phyloP scores from a whole-genome alignment of 2,113 vertebrate genomes.

The Malurus elegans region DNA sequence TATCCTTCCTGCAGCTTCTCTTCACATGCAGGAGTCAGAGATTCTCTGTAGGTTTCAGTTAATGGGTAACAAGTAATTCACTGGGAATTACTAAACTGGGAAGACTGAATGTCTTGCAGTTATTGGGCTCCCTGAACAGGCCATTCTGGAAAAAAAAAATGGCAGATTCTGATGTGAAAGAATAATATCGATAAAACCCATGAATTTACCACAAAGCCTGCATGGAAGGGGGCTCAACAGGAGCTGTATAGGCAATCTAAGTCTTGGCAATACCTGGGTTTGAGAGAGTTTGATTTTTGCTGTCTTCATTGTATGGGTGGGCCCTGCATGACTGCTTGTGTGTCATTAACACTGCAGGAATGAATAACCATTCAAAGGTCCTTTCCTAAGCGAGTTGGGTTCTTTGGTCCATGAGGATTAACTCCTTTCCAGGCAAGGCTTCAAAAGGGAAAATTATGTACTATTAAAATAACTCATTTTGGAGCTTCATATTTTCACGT shows the following conservation, averaged over 20 bases:
- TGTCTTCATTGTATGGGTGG: not conserved
- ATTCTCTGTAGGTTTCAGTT: not conserved
- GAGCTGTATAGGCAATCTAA: not conserved
- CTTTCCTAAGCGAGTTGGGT: not conserved
- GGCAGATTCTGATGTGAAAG: accelerated
- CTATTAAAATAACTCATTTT: slow-evolving; percentile 18
- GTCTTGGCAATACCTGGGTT: not conserved
- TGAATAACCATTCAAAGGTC: slow-evolving; percentile 3
- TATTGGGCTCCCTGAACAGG: not conserved
- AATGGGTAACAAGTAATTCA: not conserved
- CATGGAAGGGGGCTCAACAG: not conserved
- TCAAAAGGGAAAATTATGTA: slow-evolving; percentile 34
- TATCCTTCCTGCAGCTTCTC: not conserved
- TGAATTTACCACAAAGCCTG: not conserved
- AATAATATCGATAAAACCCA: not conserved
- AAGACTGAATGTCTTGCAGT: not conserved
- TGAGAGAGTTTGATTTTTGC: not conserved
- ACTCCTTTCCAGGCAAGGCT: slow-evolving; percentile 26
- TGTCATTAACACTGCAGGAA: not conserved
- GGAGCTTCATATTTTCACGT: slow-evolving; percentile 24
- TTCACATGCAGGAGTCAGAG: not conserved
- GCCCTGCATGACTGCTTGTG: not conserved
- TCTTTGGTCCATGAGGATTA: not conserved
- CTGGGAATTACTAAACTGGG: not conserved
- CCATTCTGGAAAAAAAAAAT: not conserved